Evolutionary conservation across 2,888 invertebrate genomes (phyloP).

Genomic region (Synergus japonicus): DNA sequence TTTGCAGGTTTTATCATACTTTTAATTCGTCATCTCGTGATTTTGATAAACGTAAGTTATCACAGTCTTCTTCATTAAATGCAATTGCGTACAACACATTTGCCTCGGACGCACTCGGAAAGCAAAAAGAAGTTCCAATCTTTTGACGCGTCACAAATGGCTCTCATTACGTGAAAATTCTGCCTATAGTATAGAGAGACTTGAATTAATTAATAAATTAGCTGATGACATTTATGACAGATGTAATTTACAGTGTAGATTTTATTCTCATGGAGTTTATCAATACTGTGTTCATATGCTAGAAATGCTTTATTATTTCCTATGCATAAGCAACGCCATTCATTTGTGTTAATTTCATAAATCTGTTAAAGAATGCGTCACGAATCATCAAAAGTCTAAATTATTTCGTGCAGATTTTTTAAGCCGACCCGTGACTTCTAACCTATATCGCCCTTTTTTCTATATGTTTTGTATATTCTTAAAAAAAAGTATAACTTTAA

Average conservation of each 20-base stretch:
- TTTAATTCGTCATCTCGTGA: conserved; percentile 23
- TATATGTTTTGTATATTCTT: not conserved
- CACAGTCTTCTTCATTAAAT: not conserved
- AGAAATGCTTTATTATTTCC: not conserved
- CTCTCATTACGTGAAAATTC: conserved; percentile 35
- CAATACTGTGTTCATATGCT: conserved; percentile 33
- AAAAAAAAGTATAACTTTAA: too few relatives aligned
- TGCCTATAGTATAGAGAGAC: not conserved
- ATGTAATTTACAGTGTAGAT: conserved; percentile 49
- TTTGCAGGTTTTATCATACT: conserved; percentile 20
- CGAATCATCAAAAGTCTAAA: not conserved
- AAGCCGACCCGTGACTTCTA: not conserved
- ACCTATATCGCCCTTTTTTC: not conserved
- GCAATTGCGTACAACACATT: not conserved
- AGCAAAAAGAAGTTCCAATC: not conserved
- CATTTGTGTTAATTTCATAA: conserved; percentile 13
- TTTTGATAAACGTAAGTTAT: conserved; percentile 23
- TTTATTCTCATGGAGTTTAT: conserved; percentile 42
- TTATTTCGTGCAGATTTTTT: not conserved
- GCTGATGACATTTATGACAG: conserved; percentile 53
- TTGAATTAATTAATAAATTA: conserved; percentile 30
- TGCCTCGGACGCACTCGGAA: not conserved
- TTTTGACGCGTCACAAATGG: conserved; percentile 32
- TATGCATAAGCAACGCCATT: not conserved
- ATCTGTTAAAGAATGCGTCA: not conserved